Percentiles rank a stretch among this genome's conserved stretches.
These are phyloP conservation scores for Diplazon laetatorius DNA, from an alignment of 2,888 invertebrate genomes.

Conservation along the genomic window DNA sequence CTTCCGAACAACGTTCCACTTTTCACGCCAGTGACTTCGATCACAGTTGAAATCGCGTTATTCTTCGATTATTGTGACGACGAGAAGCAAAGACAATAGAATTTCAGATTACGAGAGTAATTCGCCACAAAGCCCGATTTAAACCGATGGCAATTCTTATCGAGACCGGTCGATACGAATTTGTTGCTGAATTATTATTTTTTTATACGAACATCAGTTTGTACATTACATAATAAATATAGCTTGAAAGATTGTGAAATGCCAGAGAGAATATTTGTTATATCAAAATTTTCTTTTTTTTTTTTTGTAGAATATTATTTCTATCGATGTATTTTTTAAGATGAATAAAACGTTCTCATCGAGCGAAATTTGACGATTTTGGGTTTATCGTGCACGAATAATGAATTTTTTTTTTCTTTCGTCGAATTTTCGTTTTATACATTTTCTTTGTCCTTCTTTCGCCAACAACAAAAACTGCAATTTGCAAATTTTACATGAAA, in stretches of 20 bases:
- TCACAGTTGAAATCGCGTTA: constrained; percentile 8
- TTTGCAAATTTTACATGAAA: too few species aligned
- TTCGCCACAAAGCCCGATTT: neutral
- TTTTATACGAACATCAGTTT: constrained; percentile 46
- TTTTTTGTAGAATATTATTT: constrained; percentile 39
- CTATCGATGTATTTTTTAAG: constrained; percentile 28
- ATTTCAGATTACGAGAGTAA: neutral
- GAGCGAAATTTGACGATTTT: neutral
- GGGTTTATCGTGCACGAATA: neutral
- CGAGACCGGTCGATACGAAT: constrained; percentile 7
- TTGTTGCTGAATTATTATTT: constrained; percentile 34
- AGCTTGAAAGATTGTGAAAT: constrained; percentile 6
- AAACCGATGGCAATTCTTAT: neutral
- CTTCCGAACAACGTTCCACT: neutral
- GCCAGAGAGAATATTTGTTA: constrained; percentile 38
- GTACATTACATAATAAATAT: constrained; percentile 25
- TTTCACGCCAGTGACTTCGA: neutral
- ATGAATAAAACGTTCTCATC: constrained; percentile 34
- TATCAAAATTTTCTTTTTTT: constrained; percentile 18
- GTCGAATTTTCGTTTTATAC: too few species aligned
- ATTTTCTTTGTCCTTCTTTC: too few species aligned
- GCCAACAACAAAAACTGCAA: too few species aligned
- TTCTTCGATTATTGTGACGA: constrained; percentile 4
- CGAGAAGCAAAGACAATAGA: neutral
- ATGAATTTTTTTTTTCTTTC: neutral